Evolutionary conservation across 2,888 invertebrate species (phyloP).

Genomic region (Acleris literana): DNA sequence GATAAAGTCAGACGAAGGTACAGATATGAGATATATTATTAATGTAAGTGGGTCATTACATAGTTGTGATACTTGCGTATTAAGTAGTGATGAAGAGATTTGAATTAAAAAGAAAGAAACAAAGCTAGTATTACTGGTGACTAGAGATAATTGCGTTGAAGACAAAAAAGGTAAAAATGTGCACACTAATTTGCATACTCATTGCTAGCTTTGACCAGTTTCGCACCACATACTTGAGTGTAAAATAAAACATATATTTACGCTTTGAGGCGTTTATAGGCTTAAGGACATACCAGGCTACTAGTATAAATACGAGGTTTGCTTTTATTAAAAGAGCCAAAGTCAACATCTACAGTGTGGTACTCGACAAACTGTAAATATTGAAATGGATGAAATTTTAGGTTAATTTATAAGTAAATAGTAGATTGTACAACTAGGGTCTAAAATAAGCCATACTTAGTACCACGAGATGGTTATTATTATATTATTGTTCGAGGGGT

Average conservation of each 20-base stretch:
- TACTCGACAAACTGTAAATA: too few relatives aligned
- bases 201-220: not conserved
- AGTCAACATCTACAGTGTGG: too few relatives aligned
- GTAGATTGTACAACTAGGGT: too few relatives aligned
- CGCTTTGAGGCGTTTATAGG: too few relatives aligned
- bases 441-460: too few relatives aligned
- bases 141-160: not conserved
- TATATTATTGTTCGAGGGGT: too few relatives aligned
- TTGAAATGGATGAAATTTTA: too few relatives aligned
- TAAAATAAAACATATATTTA: not conserved
- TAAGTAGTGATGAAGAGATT: conserved; percentile 12
- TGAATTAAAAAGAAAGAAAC: conserved; percentile 1
- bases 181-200: not conserved
- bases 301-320: too few relatives aligned
- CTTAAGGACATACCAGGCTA: too few relatives aligned
- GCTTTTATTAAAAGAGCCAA: too few relatives aligned
- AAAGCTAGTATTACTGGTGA: not conserved
- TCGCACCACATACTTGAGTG: not conserved
- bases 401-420: too few relatives aligned
- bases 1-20: conserved; percentile 11
- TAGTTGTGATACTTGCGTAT: not conserved
- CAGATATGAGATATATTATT: conserved; percentile 8
- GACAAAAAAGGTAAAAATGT: not conserved
- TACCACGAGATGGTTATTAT: too few relatives aligned
- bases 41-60: conserved; percentile 14